Conservation (phyloP, 2,113 vertebrate genomes). For the Ceyx margarethae region DNA sequence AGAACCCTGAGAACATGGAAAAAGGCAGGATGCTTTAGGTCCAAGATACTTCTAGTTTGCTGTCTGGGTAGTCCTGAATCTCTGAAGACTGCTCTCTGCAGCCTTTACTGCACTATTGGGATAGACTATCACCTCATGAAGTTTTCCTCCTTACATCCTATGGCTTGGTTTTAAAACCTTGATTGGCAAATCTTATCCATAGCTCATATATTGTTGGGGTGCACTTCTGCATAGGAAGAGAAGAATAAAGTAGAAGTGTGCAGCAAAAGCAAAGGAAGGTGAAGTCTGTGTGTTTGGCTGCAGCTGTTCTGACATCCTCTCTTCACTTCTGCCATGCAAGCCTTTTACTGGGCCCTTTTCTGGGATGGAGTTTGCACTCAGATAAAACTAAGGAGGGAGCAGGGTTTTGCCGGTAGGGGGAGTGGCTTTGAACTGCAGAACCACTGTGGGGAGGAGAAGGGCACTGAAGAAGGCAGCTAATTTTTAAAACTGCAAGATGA, state of each 20-base stretch:
- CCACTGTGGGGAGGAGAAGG: not conserved
- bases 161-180: not conserved
- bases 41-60: not conserved
- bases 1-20: not conserved
- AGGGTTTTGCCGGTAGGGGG: slow-evolving; percentile 19
- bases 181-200: not conserved
- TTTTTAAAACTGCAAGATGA: not conserved
- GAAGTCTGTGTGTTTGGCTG: not conserved
- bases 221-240: not conserved
- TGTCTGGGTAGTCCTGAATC: not conserved
- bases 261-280: not conserved
- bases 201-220: not conserved
- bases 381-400: not conserved
- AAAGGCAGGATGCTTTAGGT: not conserved
- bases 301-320: not conserved
- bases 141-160: not conserved
- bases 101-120: not conserved
- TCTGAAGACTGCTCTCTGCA: not conserved
- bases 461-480: not conserved
- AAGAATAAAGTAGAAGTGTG: not conserved
- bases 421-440: slow-evolving; percentile 18
- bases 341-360: slow-evolving; percentile 22
- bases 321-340: not conserved
- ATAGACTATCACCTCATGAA: not conserved
- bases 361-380: not conserved